Conservation (phyloP, 2,797 vertebrate genomes). For the Channa striata region DNA sequence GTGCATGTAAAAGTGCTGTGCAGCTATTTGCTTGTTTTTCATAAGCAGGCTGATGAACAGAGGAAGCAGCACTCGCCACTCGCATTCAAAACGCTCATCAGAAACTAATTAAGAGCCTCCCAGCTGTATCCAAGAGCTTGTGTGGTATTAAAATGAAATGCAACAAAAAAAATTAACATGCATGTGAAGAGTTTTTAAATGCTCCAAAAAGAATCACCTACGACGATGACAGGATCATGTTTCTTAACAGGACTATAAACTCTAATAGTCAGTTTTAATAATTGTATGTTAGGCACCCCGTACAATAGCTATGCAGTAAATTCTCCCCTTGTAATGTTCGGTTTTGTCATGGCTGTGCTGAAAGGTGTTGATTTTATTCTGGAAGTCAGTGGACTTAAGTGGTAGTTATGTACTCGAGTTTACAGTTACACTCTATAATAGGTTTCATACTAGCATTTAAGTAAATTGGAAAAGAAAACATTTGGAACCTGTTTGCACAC, state of each 20-base stretch:
- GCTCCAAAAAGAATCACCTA: background rate
- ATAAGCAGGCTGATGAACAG: background rate
- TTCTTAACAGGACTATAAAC: background rate
- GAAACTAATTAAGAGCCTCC: constrained; percentile 28
- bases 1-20: background rate
- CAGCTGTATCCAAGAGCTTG: background rate
- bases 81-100: constrained; percentile 16
- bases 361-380: too few species aligned
- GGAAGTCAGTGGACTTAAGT: too few species aligned
- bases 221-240: background rate
- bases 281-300: too few species aligned
- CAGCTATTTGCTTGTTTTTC: background rate
- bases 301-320: too few species aligned
- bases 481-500: too few species aligned
- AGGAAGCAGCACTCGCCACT: background rate
- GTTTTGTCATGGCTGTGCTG: too few species aligned
- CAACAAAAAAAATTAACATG: background rate
- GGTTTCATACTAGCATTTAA: too few species aligned
- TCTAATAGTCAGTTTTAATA: background rate
- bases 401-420: too few species aligned
- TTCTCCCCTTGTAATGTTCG: too few species aligned
- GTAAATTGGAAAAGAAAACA: too few species aligned
- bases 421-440: too few species aligned
- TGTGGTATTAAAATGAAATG: constrained; percentile 11
- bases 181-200: constrained; percentile 2